Evolutionary conservation across 2,888 invertebrate genomes (phyloP).

Genomic region (Tachina fera): DNA sequence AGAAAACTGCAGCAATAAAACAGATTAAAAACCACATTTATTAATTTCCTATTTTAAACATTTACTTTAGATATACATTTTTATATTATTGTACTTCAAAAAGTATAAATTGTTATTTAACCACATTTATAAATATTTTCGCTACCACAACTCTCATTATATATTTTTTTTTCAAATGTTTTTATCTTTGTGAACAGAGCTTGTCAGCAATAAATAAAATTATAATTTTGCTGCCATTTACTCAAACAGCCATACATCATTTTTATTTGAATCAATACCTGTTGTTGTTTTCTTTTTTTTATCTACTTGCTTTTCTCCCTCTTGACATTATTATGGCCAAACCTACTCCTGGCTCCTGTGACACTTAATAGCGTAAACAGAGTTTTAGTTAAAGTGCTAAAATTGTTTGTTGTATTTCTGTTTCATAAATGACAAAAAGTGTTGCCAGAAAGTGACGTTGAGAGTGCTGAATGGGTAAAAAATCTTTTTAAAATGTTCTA

Average conservation of each 20-base stretch:
- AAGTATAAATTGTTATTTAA: constrained; percentile 12
- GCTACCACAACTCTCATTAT: constrained; percentile 2
- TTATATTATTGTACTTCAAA: background rate
- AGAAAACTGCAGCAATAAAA: constrained; percentile 26
- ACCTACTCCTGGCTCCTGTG: background rate
- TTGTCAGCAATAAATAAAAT: constrained; percentile 54
- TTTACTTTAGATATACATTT: constrained; percentile 3
- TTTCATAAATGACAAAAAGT: background rate
- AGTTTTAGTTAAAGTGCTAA: constrained; percentile 24
- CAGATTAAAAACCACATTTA: constrained; percentile 37
- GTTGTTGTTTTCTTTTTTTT: constrained; percentile 11
- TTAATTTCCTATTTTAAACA: constrained; percentile 52
- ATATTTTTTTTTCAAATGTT: background rate
- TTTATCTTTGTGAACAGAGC: constrained; percentile 22
- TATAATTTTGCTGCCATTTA: constrained; percentile 42
- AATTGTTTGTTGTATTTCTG: constrained; percentile 37
- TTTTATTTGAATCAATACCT: background rate
- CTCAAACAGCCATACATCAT: constrained; percentile 1
- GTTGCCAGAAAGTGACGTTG: no score
- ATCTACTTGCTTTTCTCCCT: background rate
- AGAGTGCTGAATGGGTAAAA: no score
- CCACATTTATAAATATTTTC: constrained; percentile 40
- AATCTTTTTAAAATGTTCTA: no score
- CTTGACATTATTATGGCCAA: background rate
- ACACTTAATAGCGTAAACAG: background rate